phyloP scores from a whole-genome alignment of 30 jellyfish, hydroid and myxozoan species.

The Clytia hemisphaerica region DNA sequence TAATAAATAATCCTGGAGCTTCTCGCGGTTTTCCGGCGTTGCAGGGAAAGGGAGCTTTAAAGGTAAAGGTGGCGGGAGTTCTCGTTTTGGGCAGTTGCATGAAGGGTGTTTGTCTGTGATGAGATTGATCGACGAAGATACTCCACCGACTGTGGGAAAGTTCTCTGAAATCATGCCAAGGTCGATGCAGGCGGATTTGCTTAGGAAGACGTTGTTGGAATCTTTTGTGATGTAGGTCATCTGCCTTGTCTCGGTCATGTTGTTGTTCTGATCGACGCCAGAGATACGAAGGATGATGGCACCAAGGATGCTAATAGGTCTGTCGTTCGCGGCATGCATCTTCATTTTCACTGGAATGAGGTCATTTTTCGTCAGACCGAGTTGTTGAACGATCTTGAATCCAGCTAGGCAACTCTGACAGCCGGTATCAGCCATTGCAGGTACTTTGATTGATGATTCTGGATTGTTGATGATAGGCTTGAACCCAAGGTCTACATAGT shows the following conservation, averaged over 20 bases:
- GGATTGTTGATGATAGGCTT: no score
- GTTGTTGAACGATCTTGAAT: no score
- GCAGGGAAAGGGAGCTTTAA: not conserved
- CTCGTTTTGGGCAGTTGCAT: constrained; percentile 2
- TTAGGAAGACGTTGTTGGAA: not conserved
- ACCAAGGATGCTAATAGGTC: not conserved
- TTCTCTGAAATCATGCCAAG: not conserved
- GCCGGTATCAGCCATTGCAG: no score
- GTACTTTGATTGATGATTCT: no score
- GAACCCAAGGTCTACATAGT: no score
- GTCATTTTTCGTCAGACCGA: no score
- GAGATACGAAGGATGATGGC: not conserved
- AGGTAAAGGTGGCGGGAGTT: no score
- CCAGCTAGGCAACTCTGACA: no score
- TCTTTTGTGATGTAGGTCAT: not conserved
- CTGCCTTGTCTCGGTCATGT: not conserved
- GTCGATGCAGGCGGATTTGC: not conserved
- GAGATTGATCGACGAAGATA: not conserved
- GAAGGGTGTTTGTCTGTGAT: not conserved
- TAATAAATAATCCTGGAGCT: no score
- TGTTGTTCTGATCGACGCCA: not conserved
- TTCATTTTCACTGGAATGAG: no score
- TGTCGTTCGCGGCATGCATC: no score
- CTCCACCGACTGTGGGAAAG: not conserved
- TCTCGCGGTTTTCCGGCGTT: not conserved